Conservation (phyloP, 2,113 vertebrate genomes). For the Glareola pratincola region DNA sequence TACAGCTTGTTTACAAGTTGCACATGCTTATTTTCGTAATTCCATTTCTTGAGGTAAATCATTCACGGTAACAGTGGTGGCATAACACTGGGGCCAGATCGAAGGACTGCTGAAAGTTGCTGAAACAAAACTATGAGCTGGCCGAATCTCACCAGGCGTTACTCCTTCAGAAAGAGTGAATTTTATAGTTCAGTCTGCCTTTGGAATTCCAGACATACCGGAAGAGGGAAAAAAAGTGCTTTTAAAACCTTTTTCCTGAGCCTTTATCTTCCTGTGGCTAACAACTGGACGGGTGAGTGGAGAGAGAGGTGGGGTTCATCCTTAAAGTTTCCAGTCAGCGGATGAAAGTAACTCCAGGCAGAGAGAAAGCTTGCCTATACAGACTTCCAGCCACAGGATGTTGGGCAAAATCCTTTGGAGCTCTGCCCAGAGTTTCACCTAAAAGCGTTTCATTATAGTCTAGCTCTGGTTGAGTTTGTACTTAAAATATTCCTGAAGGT, state of each 20-base stretch:
- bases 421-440: slow-evolving; percentile 41
- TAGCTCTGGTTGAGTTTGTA: background rate
- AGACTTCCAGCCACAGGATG: background rate
- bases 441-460: background rate
- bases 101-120: background rate
- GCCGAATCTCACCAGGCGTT: background rate
- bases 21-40: background rate
- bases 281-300: background rate
- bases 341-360: background rate
- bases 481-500: slow-evolving; percentile 37
- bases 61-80: accelerated
- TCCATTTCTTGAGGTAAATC: background rate
- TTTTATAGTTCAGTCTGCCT: slow-evolving; percentile 38
- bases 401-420: slow-evolving; percentile 40
- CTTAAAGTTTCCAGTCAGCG: background rate
- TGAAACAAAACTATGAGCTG: background rate
- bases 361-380: background rate
- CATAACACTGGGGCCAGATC: background rate
- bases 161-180: background rate
- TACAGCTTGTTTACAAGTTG: background rate
- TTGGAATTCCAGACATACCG: slow-evolving; percentile 64
- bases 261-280: slow-evolving; percentile 48
- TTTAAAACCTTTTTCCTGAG: slow-evolving; percentile 37
- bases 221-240: background rate
- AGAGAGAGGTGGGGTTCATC: background rate